Evolutionary conservation across 2,888 invertebrate species (phyloP).

Genomic region (Drosophila rubida): DNA sequence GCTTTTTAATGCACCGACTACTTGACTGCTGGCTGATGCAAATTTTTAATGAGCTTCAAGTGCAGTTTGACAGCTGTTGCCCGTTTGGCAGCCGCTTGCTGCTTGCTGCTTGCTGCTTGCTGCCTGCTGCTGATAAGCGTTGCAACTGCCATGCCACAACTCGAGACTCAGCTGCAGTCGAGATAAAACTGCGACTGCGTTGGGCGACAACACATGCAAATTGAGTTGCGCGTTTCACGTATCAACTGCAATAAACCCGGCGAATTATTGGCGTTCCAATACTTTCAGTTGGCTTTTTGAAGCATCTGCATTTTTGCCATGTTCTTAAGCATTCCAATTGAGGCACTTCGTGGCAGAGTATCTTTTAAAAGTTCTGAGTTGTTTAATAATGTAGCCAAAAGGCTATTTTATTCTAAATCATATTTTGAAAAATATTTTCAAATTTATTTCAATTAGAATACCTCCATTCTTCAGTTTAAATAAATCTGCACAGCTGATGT

Average conservation of each 20-base stretch:
- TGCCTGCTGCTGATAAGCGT: slow-evolving; percentile 65
- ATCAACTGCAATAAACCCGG: slow-evolving; percentile 3
- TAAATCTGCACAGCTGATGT: too few relatives aligned
- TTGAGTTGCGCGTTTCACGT: background rate
- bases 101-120: slow-evolving; percentile 19
- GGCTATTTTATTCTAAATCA: too few relatives aligned
- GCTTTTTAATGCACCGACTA: slow-evolving; percentile 62
- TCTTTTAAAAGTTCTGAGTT: too few relatives aligned
- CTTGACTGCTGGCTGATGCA: slow-evolving; percentile 52
- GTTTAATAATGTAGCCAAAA: too few relatives aligned
- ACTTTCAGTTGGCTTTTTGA: background rate
- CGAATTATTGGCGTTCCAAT: background rate
- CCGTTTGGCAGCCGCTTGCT: slow-evolving; percentile 20
- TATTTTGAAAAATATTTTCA: too few relatives aligned
- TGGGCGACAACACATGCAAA: background rate
- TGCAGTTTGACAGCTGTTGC: slow-evolving; percentile 56
- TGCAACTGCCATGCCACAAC: slow-evolving; percentile 18
- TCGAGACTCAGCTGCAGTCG: slow-evolving; percentile 17
- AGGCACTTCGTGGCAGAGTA: too few relatives aligned
- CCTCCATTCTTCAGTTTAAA: too few relatives aligned
- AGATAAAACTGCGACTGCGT: slow-evolving; percentile 19
- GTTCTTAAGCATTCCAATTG: too few relatives aligned
- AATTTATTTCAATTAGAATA: too few relatives aligned
- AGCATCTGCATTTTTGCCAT: background rate
- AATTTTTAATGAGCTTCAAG: slow-evolving; percentile 78